A percentile compares a stretch with the other conserved stretches of the same genome.
phyloP scores from a whole-genome alignment of 1,140 invertebrate species.

The Diorhabda sublineata region DNA sequence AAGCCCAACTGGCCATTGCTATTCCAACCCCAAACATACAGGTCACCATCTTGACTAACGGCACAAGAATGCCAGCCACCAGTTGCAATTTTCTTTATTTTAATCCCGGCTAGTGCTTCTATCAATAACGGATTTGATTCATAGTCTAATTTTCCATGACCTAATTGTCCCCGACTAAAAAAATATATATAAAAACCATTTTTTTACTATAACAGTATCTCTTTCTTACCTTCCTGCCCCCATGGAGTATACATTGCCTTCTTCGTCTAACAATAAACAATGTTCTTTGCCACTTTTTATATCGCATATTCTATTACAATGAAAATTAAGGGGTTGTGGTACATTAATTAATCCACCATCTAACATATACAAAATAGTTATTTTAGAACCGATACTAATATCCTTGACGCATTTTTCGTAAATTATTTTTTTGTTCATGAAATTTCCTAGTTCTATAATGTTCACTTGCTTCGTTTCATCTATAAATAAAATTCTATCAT shows the following conservation, averaged over 20 bases:
- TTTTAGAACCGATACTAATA: conserved; percentile 47
- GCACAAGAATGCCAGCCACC: conserved; percentile 83
- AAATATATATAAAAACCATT: conserved; percentile 20
- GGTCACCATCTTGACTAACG: conserved; percentile 68
- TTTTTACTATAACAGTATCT: background rate
- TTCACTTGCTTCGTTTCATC: too few relatives aligned
- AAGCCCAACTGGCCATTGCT: conserved; percentile 77
- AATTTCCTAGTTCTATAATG: too few relatives aligned
- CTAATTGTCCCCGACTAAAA: conserved; percentile 77
- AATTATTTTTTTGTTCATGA: too few relatives aligned
- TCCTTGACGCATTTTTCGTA: conserved; percentile 35
- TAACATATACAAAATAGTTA: conserved; percentile 50
- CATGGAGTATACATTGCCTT: conserved; percentile 73
- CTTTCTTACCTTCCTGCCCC: conserved; percentile 71
- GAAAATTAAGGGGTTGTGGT: conserved; percentile 55
- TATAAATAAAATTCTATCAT: conserved; percentile 24
- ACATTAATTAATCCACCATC: conserved; percentile 57
- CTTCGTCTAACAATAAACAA: conserved; percentile 63
- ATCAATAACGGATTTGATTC: conserved; percentile 60
- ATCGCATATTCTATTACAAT: conserved; percentile 55
- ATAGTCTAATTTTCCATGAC: conserved; percentile 65
- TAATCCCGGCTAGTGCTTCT: conserved; percentile 69
- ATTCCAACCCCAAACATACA: conserved; percentile 93
- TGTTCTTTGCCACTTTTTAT: conserved; percentile 77
- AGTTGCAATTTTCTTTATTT: conserved; percentile 63